These are phyloP conservation scores for Delphinapterus leucas DNA, from an alignment of 2,113 vertebrate species.

Conservation along the genomic window DNA sequence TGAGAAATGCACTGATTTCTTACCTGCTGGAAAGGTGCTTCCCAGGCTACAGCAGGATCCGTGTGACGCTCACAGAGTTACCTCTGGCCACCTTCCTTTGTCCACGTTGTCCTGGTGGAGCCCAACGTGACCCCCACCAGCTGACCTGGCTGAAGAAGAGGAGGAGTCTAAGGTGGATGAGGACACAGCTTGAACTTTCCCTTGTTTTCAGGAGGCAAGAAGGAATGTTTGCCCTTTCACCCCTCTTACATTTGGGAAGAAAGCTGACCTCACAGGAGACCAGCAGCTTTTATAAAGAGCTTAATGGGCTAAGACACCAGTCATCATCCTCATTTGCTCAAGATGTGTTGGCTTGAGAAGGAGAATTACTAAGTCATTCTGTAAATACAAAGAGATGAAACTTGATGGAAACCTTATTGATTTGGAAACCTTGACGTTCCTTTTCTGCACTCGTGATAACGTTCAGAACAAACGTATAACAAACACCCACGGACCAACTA, in stretches of 20 bases:
- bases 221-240: not conserved
- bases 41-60: not conserved
- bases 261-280: not conserved
- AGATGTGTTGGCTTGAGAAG: not conserved
- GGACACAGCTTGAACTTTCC: not conserved
- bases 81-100: not conserved
- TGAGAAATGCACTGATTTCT: constrained; percentile 6
- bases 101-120: rapidly evolving
- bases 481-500: rapidly evolving
- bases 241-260: not conserved
- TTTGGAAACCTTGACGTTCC: not conserved
- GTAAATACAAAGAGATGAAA: constrained; percentile 25
- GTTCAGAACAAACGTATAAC: not conserved
- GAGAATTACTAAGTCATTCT: constrained; percentile 33
- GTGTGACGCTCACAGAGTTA: not conserved
- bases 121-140: not conserved
- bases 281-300: not conserved
- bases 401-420: not conserved
- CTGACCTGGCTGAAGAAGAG: not conserved
- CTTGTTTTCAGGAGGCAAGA: not conserved
- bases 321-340: not conserved
- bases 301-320: not conserved
- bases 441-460: not conserved
- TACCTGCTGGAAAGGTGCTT: not conserved
- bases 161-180: not conserved